phyloP scores from a whole-genome alignment of 1,140 invertebrate species.

The Magallana angulata region DNA sequence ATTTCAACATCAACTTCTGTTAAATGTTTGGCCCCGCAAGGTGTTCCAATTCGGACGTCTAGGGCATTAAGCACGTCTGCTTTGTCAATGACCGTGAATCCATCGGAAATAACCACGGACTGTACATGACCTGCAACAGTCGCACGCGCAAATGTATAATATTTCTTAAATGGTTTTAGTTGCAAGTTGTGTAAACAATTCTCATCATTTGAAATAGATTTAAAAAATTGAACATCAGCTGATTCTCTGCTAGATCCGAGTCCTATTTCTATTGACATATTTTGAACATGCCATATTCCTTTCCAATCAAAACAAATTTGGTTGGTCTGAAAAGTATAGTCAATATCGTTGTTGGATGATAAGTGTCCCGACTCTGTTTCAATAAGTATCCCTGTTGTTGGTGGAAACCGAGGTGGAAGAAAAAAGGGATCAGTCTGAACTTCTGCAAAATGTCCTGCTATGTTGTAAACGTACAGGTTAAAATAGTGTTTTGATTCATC shows the following conservation, averaged over 20 bases:
- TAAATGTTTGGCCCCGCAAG: neutral
- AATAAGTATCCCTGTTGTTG: slow-evolving; percentile 53
- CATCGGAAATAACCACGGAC: slow-evolving; percentile 37
- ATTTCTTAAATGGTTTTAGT: slow-evolving; percentile 6
- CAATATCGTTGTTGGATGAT: slow-evolving; percentile 47
- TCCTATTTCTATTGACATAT: slow-evolving; percentile 53
- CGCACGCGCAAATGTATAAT: neutral
- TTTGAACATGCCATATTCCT: slow-evolving; percentile 59
- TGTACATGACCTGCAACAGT: slow-evolving; percentile 6
- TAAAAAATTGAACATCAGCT: slow-evolving; percentile 52
- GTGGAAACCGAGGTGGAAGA: slow-evolving; percentile 56
- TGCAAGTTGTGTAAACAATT: neutral
- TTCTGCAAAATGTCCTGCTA: slow-evolving; percentile 55
- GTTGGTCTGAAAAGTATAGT: slow-evolving; percentile 47
- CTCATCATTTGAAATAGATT: neutral
- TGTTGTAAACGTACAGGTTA: slow-evolving; percentile 57
- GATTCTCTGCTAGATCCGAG: slow-evolving; percentile 50
- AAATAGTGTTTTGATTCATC: slow-evolving; percentile 39
- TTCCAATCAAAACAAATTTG: slow-evolving; percentile 58
- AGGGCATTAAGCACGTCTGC: neutral
- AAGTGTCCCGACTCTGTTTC: slow-evolving; percentile 41
- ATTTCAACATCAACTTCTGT: neutral
- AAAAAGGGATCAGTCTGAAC: slow-evolving; percentile 45
- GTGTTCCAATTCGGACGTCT: slow-evolving; percentile 25
- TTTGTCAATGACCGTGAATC: slow-evolving; percentile 38